phyloP scores from a whole-genome alignment of 2,113 vertebrate species.

The Elgaria multicarinata region DNA sequence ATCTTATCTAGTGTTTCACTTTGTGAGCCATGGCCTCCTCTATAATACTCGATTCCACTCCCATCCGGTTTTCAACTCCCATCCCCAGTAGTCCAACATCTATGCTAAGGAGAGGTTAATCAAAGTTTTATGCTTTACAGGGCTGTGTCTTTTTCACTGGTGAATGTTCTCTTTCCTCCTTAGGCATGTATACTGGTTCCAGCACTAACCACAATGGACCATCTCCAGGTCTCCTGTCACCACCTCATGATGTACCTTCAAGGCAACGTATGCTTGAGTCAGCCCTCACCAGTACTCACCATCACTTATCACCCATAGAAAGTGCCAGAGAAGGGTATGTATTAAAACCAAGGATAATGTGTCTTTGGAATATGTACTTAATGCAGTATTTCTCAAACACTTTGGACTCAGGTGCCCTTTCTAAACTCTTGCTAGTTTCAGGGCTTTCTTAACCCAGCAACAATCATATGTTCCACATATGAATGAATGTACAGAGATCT shows the following conservation, averaged over 20 bases:
- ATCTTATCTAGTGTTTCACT: too few species aligned
- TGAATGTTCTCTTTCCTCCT: constrained; percentile 78
- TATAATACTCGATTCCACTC: too few species aligned
- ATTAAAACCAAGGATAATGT: constrained; percentile 13
- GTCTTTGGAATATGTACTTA: background rate
- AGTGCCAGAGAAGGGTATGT: constrained; percentile 88
- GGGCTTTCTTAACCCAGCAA: background rate
- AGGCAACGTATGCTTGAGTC: constrained; percentile 85
- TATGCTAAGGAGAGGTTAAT: background rate
- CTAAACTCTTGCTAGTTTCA: background rate
- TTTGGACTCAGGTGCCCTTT: background rate
- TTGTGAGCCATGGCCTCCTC: too few species aligned
- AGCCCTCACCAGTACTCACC: constrained; percentile 82
- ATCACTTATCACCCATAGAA: constrained; percentile 88
- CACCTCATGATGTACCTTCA: constrained; percentile 79
- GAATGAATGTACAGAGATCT: background rate
- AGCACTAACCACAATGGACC: constrained; percentile 81
- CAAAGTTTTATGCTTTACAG: constrained; percentile 1
- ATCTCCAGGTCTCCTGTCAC: constrained; percentile 80
- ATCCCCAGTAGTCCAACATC: background rate
- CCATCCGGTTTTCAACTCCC: too few species aligned
- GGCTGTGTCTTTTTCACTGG: constrained; percentile 56
- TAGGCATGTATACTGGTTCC: constrained; percentile 89
- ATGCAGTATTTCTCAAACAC: background rate
- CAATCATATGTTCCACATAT: background rate